phyloP scores from a whole-genome alignment of 2,797 vertebrate species.

The Octomys mimax region DNA sequence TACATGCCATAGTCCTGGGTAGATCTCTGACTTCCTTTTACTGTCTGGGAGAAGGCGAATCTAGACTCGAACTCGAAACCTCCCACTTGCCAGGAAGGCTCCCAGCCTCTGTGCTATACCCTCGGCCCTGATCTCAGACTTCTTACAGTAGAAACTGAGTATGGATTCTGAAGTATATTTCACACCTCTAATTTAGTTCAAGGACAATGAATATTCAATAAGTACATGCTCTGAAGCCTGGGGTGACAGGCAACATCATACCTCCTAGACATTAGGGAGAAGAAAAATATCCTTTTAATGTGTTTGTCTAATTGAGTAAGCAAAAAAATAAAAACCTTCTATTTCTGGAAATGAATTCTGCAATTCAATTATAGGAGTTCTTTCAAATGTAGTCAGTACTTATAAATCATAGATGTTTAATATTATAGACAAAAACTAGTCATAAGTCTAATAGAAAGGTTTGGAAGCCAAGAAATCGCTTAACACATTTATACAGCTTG shows the following conservation, averaged over 20 bases:
- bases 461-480: slow-evolving; percentile 64
- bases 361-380: slow-evolving; percentile 75
- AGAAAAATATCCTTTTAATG: slow-evolving; percentile 77
- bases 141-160: background rate
- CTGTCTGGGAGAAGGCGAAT: too few species aligned
- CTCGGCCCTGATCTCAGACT: background rate
- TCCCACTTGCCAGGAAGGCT: too few species aligned
- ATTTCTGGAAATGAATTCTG: slow-evolving; percentile 36
- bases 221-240: background rate
- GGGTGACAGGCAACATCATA: background rate
- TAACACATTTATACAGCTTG: slow-evolving; percentile 82
- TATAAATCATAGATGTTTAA: slow-evolving; percentile 73
- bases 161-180: slow-evolving; percentile 51
- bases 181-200: background rate
- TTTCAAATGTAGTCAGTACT: slow-evolving; percentile 81
- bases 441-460: slow-evolving; percentile 74
- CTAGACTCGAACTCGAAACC: too few species aligned
- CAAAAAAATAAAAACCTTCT: slow-evolving; percentile 75
- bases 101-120: too few species aligned
- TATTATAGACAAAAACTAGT: slow-evolving; percentile 76
- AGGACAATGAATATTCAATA: background rate
- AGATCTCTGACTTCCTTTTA: background rate
- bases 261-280: slow-evolving; percentile 4
- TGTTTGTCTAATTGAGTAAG: slow-evolving; percentile 80
- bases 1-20: background rate